These are phyloP conservation scores for Plebejus anna DNA, from an alignment of 2,888 invertebrate species.

Conservation along the genomic window DNA sequence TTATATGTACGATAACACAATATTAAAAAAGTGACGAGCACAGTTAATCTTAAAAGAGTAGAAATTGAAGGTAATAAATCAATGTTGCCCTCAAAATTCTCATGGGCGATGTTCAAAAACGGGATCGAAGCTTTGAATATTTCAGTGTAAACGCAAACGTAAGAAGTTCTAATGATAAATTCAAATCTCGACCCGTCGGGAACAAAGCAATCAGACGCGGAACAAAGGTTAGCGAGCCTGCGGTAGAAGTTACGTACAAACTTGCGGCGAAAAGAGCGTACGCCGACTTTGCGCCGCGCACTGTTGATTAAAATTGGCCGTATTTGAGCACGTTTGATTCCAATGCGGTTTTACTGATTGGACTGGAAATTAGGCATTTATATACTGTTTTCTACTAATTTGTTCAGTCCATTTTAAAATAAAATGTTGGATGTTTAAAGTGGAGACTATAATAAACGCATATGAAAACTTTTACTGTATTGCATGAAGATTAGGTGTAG, in stretches of 20 bases:
- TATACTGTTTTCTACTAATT: constrained; percentile 23
- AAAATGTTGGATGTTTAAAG: neutral
- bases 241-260: constrained; percentile 47
- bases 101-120: constrained; percentile 37
- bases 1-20: too few relatives aligned
- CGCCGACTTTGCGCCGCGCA: constrained; percentile 44
- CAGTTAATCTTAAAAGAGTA: neutral
- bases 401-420: neutral
- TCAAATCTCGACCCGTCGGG: constrained; percentile 65
- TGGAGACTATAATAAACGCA: neutral
- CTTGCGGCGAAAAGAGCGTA: constrained; percentile 48
- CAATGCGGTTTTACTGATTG: constrained; percentile 32
- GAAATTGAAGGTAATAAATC: neutral
- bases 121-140: constrained; percentile 63
- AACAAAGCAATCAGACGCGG: constrained; percentile 71
- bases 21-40: neutral
- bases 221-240: constrained; percentile 60
- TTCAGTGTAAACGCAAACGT: constrained; percentile 46
- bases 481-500: neutral
- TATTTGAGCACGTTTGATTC: constrained; percentile 33
- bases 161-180: constrained; percentile 56
- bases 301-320: constrained; percentile 43
- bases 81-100: neutral
- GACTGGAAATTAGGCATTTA: constrained; percentile 24
- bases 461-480: neutral